These are phyloP conservation scores for Schmidtea mediterranea DNA, from an alignment of 1,140 invertebrate genomes.

Conservation along the genomic window DNA sequence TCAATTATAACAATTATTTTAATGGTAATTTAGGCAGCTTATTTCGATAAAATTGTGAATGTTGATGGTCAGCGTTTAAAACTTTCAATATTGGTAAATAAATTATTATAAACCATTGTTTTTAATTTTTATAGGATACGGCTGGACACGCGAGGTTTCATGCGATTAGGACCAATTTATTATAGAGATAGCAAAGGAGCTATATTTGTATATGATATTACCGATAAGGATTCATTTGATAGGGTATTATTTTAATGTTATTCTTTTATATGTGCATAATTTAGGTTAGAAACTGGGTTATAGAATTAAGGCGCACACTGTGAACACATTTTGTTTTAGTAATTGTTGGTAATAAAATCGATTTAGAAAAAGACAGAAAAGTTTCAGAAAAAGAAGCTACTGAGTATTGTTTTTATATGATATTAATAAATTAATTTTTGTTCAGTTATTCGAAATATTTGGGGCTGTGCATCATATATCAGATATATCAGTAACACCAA, in stretches of 20 bases:
- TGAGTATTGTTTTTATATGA: slow-evolving; percentile 10
- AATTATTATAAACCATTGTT: not conserved
- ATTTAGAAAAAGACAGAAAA: slow-evolving; percentile 38
- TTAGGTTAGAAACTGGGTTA: slow-evolving; percentile 88
- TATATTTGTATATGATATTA: slow-evolving; percentile 90
- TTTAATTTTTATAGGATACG: slow-evolving; percentile 40
- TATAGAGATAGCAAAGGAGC: slow-evolving; percentile 90
- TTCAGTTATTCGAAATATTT: not conserved
- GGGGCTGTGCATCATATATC: not conserved
- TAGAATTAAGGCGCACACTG: slow-evolving; percentile 78
- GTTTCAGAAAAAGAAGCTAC: slow-evolving; percentile 9
- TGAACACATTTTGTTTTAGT: slow-evolving; percentile 63
- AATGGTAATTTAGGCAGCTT: too few species aligned
- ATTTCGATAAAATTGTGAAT: too few species aligned
- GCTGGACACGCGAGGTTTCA: slow-evolving; percentile 78
- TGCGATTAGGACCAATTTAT: slow-evolving; percentile 58
- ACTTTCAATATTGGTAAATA: slow-evolving; percentile 55
- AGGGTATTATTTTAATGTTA: slow-evolving; percentile 38
- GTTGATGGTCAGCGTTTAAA: slow-evolving; percentile 61
- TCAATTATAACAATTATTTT: slow-evolving; percentile 53
- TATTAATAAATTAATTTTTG: slow-evolving; percentile 2
- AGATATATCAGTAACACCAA: not conserved
- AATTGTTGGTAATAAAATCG: slow-evolving; percentile 90
- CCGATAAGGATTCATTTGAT: slow-evolving; percentile 78
- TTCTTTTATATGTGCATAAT: slow-evolving; percentile 12